Evolutionary conservation across 1,140 invertebrate species (phyloP).

Genomic region (Ctenoplectra terminalis): DNA sequence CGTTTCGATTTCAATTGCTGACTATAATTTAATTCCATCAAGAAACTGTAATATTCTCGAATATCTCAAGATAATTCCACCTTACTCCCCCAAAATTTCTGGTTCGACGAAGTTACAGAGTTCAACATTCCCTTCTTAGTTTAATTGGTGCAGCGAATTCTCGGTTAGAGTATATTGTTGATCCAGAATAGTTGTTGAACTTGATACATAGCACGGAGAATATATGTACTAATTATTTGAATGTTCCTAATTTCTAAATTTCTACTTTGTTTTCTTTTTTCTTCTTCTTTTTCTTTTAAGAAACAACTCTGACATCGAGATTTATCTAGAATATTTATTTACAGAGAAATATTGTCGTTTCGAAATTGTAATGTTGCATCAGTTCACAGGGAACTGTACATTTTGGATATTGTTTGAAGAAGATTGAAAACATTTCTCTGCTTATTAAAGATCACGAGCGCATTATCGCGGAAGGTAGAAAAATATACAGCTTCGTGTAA

Average conservation of each 20-base stretch:
- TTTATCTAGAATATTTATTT: neutral
- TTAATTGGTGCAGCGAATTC: neutral
- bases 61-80: neutral
- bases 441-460: no score
- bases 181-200: neutral
- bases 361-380: no score
- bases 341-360: neutral
- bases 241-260: no score
- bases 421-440: neutral
- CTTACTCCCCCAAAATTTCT: neutral
- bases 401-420: no score
- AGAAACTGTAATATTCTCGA: neutral
- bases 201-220: neutral
- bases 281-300: no score
- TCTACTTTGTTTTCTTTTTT: neutral
- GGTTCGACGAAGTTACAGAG: neutral
- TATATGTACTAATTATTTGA: neutral
- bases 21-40: neutral
- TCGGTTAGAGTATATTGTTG: neutral
- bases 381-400: no score
- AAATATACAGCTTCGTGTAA: constrained; percentile 14
- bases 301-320: neutral
- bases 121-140: neutral
- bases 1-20: neutral
- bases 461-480: constrained; percentile 1